Conservation (phyloP, 2,113 vertebrate species). For the Excalfactoria chinensis region DNA sequence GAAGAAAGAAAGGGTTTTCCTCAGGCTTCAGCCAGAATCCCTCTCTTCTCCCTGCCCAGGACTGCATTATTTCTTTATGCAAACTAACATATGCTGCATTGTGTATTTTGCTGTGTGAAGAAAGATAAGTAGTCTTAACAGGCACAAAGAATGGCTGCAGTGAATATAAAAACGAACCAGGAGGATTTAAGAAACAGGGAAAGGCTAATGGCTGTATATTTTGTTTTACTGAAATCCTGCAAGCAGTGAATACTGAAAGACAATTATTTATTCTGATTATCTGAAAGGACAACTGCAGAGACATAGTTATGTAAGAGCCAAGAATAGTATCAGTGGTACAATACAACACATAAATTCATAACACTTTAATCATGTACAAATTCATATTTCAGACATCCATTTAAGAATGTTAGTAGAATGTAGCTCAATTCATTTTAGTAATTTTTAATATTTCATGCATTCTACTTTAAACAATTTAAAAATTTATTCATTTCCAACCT, state of each 20-base stretch:
- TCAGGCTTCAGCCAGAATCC: background rate
- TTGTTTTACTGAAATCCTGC: conserved; percentile 26
- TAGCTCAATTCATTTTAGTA: background rate
- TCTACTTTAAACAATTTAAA: conserved; percentile 34
- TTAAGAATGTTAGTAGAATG: conserved; percentile 12
- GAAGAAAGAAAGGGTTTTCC: accelerated
- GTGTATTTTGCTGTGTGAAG: background rate
- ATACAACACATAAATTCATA: conserved; percentile 18
- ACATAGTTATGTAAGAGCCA: background rate
- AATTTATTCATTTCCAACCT: background rate
- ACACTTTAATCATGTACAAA: conserved; percentile 5
- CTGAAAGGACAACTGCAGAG: conserved; percentile 15
- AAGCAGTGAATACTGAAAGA: conserved; percentile 22
- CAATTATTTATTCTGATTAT: conserved; percentile 39
- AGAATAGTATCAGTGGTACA: background rate
- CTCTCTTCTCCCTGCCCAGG: background rate
- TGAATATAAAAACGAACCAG: background rate
- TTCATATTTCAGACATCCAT: conserved; percentile 1
- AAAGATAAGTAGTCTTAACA: background rate
- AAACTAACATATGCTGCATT: background rate
- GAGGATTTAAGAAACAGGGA: conserved; percentile 13
- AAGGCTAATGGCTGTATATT: conserved; percentile 43
- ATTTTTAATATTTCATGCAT: conserved; percentile 36
- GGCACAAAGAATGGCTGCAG: background rate
- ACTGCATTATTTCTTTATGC: background rate